A percentile compares a stretch with the other conserved stretches of the same genome.
Conservation (phyloP, 2,888 invertebrate genomes). For the Alitta virens region DNA sequence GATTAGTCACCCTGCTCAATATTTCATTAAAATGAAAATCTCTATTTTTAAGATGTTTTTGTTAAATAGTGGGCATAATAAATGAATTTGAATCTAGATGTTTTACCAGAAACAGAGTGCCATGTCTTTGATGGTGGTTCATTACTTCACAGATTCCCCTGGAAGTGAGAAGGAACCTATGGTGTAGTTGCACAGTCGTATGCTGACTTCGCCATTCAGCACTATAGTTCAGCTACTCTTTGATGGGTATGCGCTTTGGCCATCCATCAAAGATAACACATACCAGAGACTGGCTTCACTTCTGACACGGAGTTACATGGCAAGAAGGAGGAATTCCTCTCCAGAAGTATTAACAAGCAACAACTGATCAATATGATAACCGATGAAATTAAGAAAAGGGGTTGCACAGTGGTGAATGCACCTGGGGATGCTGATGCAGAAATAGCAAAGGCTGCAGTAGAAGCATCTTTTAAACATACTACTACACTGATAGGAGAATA, state of each 20-base stretch:
- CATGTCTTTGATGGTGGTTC: slow-evolving; percentile 23
- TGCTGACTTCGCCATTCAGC: slow-evolving; percentile 16
- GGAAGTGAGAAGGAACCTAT: slow-evolving; percentile 26
- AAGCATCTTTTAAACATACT: not conserved
- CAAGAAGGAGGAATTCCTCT: slow-evolving; percentile 32
- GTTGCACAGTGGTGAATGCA: slow-evolving; percentile 23
- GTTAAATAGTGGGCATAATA: no score
- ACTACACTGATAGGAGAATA: slow-evolving; percentile 34
- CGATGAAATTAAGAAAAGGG: slow-evolving; percentile 13
- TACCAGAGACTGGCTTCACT: slow-evolving; percentile 29
- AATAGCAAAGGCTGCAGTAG: slow-evolving; percentile 31
- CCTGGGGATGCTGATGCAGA: slow-evolving; percentile 33
- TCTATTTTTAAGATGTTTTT: no score
- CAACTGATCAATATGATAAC: slow-evolving; percentile 27
- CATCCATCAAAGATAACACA: slow-evolving; percentile 30
- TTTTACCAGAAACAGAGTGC: slow-evolving; percentile 6
- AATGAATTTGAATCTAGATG: not conserved
- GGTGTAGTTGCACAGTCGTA: slow-evolving; percentile 25
- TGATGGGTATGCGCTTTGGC: slow-evolving; percentile 22
- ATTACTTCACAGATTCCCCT: slow-evolving; percentile 31
- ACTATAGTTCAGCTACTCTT: slow-evolving; percentile 27
- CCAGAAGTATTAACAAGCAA: slow-evolving; percentile 33
- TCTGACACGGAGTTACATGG: slow-evolving; percentile 21
- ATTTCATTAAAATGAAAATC: no score
- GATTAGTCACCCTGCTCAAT: no score